Percentiles rank a stretch among this genome's conserved stretches.
Evolutionary conservation across 2,888 invertebrate species (phyloP).

Genomic region (Oithona nana): DNA sequence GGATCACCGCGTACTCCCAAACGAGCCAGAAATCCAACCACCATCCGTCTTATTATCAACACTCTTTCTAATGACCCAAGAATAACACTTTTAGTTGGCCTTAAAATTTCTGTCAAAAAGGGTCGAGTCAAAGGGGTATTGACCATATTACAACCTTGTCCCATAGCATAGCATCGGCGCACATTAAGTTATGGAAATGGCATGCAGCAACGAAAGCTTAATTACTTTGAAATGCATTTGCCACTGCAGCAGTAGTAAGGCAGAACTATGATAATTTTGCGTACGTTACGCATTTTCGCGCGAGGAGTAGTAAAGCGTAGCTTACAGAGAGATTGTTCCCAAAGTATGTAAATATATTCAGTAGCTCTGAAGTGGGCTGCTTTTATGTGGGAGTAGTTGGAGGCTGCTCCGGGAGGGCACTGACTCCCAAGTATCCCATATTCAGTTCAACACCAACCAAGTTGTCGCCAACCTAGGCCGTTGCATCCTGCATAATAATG

Average conservation of each 20-base stretch:
- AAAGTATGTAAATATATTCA: background rate
- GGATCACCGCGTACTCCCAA: constrained; percentile 1
- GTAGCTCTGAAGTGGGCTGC: background rate
- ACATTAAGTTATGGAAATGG: too few relatives aligned
- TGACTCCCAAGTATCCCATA: background rate
- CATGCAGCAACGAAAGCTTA: too few relatives aligned
- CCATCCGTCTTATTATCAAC: background rate
- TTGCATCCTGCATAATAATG: background rate
- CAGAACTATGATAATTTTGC: too few relatives aligned
- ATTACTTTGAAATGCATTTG: too few relatives aligned
- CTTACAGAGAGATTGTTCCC: background rate
- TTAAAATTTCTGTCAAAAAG: too few relatives aligned
- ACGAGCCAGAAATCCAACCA: constrained; percentile 3
- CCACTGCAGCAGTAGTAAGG: too few relatives aligned
- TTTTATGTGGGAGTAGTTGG: background rate
- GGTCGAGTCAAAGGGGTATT: too few relatives aligned
- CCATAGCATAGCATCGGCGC: too few relatives aligned
- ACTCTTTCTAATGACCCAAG: too few relatives aligned
- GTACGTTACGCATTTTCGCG: background rate
- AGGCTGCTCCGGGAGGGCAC: background rate
- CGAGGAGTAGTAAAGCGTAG: background rate
- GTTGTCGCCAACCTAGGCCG: background rate
- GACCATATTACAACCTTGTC: too few relatives aligned
- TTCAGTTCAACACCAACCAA: background rate
- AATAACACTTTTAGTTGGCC: too few relatives aligned